Conservation (phyloP, 2,797 vertebrate species). For the Synaphobranchus kaupii region DNA sequence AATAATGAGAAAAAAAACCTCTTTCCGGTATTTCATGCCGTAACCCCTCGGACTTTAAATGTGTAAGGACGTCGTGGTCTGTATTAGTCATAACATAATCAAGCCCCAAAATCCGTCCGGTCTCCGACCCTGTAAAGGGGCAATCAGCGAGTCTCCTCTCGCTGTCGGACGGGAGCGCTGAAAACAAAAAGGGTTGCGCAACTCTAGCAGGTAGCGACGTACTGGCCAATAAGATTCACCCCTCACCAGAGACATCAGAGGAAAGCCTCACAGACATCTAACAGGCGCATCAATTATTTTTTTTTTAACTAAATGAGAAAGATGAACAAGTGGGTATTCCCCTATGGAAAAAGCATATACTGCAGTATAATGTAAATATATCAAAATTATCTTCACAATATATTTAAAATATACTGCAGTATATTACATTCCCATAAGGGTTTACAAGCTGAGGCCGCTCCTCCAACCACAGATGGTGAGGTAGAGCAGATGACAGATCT, state of each 20-base stretch:
- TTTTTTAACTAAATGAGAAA: not conserved
- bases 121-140: not conserved
- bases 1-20: constrained; percentile 59
- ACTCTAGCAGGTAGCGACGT: not conserved
- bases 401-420: no score
- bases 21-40: not conserved
- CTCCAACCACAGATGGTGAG: constrained; percentile 41
- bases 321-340: not conserved
- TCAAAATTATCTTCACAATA: no score
- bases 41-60: constrained; percentile 25
- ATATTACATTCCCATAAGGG: no score
- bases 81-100: constrained; percentile 38
- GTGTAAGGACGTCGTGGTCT: constrained; percentile 22
- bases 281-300: not conserved
- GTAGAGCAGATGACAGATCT: constrained; percentile 42
- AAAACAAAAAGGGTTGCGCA: not conserved
- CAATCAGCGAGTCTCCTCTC: constrained; percentile 34
- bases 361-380: no score
- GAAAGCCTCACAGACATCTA: not conserved
- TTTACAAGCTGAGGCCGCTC: not conserved
- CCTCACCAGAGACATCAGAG: not conserved
- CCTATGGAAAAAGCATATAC: no score
- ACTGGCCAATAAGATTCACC: not conserved
- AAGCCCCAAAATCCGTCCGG: constrained; percentile 33
- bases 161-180: not conserved